Percentiles rank a stretch among this genome's conserved stretches.
These are phyloP conservation scores for Andrena bucephala DNA, from an alignment of 2,888 invertebrate genomes.

Conservation along the genomic window DNA sequence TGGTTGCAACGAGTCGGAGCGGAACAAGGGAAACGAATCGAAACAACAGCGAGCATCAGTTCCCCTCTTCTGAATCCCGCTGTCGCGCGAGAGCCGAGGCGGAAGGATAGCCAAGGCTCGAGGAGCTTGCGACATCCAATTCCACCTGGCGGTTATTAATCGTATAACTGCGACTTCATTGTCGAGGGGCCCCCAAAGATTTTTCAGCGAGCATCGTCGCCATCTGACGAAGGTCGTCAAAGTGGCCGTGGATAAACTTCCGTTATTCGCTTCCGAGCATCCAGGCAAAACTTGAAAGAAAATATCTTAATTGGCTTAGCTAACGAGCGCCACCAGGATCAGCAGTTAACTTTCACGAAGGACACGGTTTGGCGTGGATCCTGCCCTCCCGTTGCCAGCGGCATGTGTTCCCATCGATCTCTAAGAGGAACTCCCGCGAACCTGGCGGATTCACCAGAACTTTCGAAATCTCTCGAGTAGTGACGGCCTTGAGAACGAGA, in stretches of 20 bases:
- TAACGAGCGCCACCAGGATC: slow-evolving; percentile 24
- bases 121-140: slow-evolving; percentile 3
- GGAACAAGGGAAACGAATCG: background rate
- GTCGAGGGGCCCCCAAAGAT: slow-evolving; percentile 18
- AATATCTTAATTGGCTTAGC: slow-evolving; percentile 47
- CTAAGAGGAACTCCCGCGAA: background rate
- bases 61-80: background rate
- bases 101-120: background rate
- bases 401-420: slow-evolving; percentile 16
- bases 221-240: slow-evolving; percentile 1
- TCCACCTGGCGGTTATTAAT: slow-evolving; percentile 14
- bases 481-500: slow-evolving; percentile 23
- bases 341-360: slow-evolving; percentile 10
- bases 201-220: background rate
- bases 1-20: background rate
- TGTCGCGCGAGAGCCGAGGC: background rate
- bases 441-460: background rate
- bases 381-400: background rate
- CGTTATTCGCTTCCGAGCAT: background rate
- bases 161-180: background rate
- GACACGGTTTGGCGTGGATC: background rate
- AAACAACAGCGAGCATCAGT: slow-evolving; percentile 12
- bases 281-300: background rate
- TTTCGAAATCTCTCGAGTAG: slow-evolving; percentile 13
- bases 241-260: slow-evolving; percentile 4